Percentiles rank a stretch among this genome's conserved stretches.
phyloP scores from a whole-genome alignment of 2,888 invertebrate species.

The Drosophila rubida region DNA sequence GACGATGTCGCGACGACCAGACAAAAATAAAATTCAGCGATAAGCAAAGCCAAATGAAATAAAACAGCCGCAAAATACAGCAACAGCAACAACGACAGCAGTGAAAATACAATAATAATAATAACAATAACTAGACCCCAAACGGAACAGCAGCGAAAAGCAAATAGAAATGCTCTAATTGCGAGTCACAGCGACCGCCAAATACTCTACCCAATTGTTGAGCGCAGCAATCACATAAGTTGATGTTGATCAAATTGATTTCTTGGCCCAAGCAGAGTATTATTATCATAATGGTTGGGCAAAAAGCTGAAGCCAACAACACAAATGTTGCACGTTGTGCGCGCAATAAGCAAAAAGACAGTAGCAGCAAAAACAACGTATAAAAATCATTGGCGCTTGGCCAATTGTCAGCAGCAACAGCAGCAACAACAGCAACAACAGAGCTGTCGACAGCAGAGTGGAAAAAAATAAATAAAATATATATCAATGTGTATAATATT shows the following conservation, averaged over 20 bases:
- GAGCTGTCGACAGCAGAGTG: slow-evolving; percentile 48
- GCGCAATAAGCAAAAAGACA: slow-evolving; percentile 28
- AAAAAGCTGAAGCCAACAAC: slow-evolving; percentile 19
- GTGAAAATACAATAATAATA: slow-evolving; percentile 33
- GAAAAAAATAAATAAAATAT: slow-evolving; percentile 28
- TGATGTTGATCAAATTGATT: not conserved
- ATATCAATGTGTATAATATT: slow-evolving; percentile 39
- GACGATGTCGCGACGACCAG: slow-evolving; percentile 38
- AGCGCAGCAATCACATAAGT: no score
- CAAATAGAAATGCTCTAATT: not conserved
- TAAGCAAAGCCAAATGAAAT: slow-evolving; percentile 42
- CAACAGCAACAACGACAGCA: slow-evolving; percentile 14
- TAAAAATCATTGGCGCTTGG: slow-evolving; percentile 74
- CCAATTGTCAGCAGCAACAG: slow-evolving; percentile 65
- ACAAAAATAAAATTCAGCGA: slow-evolving; percentile 48
- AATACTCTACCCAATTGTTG: slow-evolving; percentile 5
- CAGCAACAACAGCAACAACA: slow-evolving; percentile 32
- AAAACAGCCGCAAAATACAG: slow-evolving; percentile 14
- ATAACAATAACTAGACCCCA: slow-evolving; percentile 35
- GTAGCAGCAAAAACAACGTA: slow-evolving; percentile 40
- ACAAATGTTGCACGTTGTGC: slow-evolving; percentile 24
- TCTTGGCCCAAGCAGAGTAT: not conserved
- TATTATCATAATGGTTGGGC: not conserved
- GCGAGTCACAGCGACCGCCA: not conserved
- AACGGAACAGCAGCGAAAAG: slow-evolving; percentile 23